These are phyloP conservation scores for Vireo griseus DNA, from an alignment of 2,797 vertebrate genomes.

Conservation along the genomic window DNA sequence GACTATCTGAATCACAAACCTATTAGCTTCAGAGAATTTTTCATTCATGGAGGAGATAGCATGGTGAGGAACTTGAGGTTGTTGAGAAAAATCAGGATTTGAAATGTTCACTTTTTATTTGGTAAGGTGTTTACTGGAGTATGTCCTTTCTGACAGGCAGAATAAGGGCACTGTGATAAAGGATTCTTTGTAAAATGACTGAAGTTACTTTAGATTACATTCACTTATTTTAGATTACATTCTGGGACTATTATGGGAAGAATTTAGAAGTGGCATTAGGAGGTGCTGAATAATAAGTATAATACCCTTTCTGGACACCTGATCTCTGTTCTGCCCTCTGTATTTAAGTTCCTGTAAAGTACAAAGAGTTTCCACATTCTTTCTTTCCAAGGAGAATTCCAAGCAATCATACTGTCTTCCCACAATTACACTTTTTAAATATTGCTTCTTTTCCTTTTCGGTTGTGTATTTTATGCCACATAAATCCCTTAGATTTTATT, in stretches of 20 bases:
- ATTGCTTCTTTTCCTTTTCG: not conserved
- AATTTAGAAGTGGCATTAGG: not conserved
- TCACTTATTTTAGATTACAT: not conserved
- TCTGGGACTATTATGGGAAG: not conserved
- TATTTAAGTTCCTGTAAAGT: not conserved
- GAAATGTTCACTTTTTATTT: not conserved
- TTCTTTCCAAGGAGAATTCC: not conserved
- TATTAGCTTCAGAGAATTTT: not conserved
- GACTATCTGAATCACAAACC: not conserved
- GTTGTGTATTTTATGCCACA: not conserved
- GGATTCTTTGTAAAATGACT: not conserved
- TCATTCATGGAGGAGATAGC: not conserved
- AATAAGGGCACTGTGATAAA: not conserved
- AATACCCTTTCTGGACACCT: not conserved
- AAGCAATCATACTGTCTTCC: not conserved
- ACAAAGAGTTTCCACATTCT: not conserved
- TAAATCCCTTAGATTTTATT: not conserved
- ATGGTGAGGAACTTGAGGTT: not conserved
- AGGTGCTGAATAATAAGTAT: not conserved
- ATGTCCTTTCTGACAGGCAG: not conserved
- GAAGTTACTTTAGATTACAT: not conserved
- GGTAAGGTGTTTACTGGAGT: not conserved
- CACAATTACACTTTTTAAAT: not conserved
- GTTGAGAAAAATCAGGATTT: not conserved
- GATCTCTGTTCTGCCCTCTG: not conserved